Base-by-base conservation (phyloP, 2,113 vertebrate genomes). In the Shinisaurus crocodilurus region DNA sequence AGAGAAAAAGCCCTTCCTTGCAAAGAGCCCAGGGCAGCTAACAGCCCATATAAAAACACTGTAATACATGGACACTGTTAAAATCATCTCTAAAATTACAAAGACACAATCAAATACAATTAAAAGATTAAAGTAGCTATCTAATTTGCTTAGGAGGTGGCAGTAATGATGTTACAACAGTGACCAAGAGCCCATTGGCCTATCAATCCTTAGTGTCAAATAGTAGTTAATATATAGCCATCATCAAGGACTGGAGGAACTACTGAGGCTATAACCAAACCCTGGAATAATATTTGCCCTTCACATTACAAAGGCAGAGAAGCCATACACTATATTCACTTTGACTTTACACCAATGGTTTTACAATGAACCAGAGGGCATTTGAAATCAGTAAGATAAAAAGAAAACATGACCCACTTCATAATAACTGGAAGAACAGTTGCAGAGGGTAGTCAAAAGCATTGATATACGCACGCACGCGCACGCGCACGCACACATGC, bases 321-420 rank as follows among this genome's bases (percentile, higher is more conserved):
- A 84, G 77, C 76, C 91, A 85, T 45, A 88, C 1, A 50, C 50
- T 88, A 75, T 48, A 87, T n/a, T 74, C 90, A 88, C 84, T 93
- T 90, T 72, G 88, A 85, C 23, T 89, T 87, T 90, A 91, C 92
- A 90, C 77, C 85, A 90, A n/a, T n/a, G n/a, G 1, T 79, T 48
- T 79, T 45, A 48, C 43, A 48, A 8, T n/a, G 69, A 94, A 54
- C 54, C 65, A 0, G 67, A 57, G 87, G n/a, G 27, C 87, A 92
- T 93, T 92, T 94, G 60, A 70, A 79, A 91, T 70, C 70, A 83
- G 75, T 80, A 37, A 60, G 16, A 60, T 60, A 80, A 92, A n/a
- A 34, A 10, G 32, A 45, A 43, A 63, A 93, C 79, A 70, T 87
- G 81, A 91, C 65, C 4, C 63, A 82, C 27, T 25, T 32, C 63